phyloP scores from a whole-genome alignment of 1,140 invertebrate genomes.

The Holcopasites calliopsidis region DNA sequence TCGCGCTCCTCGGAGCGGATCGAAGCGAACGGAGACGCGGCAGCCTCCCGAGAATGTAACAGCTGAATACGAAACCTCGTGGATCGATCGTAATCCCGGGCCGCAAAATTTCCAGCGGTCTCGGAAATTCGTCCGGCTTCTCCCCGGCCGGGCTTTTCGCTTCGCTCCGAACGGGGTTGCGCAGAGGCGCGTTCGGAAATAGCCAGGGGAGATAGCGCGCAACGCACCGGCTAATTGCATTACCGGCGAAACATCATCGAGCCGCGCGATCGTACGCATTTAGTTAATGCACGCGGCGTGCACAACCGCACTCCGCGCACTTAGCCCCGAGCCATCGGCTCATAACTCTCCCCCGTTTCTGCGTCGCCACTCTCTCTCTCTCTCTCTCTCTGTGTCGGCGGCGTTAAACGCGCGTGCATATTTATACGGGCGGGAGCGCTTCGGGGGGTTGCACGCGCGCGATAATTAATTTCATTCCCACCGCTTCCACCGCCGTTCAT shows the following conservation, averaged over 20 bases:
- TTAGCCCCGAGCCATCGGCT: conserved; percentile 55
- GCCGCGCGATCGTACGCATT: conserved; percentile 31
- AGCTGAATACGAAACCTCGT: too few species aligned
- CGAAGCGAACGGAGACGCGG: too few species aligned
- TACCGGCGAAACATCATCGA: conserved; percentile 40
- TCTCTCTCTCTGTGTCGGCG: background rate
- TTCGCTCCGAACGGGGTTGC: background rate
- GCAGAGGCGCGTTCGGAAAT: conserved; percentile 24
- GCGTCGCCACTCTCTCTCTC: too few species aligned
- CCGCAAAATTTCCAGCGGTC: background rate
- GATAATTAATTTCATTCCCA: conserved; percentile 33
- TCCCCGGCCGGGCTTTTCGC: background rate
- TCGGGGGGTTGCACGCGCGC: conserved; percentile 4
- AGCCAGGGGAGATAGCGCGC: conserved; percentile 25
- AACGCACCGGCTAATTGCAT: conserved; percentile 50
- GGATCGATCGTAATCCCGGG: too few species aligned
- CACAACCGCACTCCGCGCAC: conserved; percentile 39
- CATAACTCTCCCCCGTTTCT: conserved; percentile 28
- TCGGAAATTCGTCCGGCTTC: background rate
- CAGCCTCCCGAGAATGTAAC: too few species aligned
- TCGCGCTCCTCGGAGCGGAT: background rate
- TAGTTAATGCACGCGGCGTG: conserved; percentile 17
- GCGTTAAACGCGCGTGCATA: conserved; percentile 37
- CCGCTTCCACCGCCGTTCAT: too few species aligned
- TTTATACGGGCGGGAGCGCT: conserved; percentile 36